Evolutionary conservation across 2,113 vertebrate species (phyloP), one percentile per base, ranked within the genome.

Genomic region (Myotis davidii): DNA sequence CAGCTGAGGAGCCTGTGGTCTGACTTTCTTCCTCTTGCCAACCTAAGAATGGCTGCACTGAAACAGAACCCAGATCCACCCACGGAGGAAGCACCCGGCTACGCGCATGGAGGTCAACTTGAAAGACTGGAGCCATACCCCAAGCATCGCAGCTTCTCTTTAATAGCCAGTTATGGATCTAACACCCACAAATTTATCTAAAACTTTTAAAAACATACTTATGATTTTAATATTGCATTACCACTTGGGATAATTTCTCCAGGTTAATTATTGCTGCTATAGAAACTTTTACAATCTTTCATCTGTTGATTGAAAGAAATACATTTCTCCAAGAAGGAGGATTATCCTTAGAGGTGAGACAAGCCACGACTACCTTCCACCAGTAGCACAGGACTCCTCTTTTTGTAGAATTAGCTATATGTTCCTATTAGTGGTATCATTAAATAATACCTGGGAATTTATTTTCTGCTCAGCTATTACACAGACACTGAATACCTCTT

Each of bases 241-340:
- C 34, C 72, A 42, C 37, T 94, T 87, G 42, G 12, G 48, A 76
- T 79, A 70, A 70, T 76, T 32, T 59, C 27, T 84, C 0, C 42
- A 64, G 11, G 59, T 84, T 91, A 48, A 74, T 84, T 84, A 50
- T 82, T 92, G 21, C 27, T 59, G 17, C 11, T 52, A 11, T 50
- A 50, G 67, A 73, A 73, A 37, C 37, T 82, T 85, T 59, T 45
- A 50, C 45, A 37, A 79, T 88, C 50, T 73, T 81, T 76, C 77
- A 25, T 77, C 50, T 25, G 14, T 39, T 48, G 54, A 45, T 70
- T 83, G 23, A 32, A 92, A 85, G 59, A 56, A 89, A 81, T 61
- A 88, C 10, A 95, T 92, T 85, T 94, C 42, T 92, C 52, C 48
- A 67, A 86, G 73, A 76, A 32, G 34, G 32, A 92, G 27, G 29